Percentiles rank a stretch among this genome's conserved stretches.
phyloP scores from a whole-genome alignment of 2,797 vertebrate genomes.

The Diplodus puntazzo region DNA sequence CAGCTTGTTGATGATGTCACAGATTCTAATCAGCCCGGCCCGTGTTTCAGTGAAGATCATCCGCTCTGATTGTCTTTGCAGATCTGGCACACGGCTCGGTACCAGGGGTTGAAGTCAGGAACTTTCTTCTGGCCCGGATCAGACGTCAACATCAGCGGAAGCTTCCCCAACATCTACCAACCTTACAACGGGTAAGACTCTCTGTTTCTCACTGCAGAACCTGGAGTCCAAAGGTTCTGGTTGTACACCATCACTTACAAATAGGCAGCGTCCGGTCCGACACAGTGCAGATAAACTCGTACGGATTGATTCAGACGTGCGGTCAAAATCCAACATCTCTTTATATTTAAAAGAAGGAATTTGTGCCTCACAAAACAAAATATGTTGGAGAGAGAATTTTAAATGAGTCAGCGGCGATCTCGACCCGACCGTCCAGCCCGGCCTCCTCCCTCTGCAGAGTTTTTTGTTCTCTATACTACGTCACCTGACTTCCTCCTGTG shows the following conservation, averaged over 20 bases:
- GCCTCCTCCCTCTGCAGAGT: no score
- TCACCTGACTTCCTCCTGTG: no score
- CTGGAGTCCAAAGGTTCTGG: neutral
- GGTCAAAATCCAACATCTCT: no score
- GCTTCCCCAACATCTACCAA: slow-evolving; percentile 78
- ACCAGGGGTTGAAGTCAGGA: slow-evolving; percentile 83
- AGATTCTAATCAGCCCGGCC: neutral
- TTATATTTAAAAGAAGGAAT: no score
- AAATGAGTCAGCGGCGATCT: no score
- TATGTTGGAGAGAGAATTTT: no score
- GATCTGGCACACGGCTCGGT: slow-evolving; percentile 86
- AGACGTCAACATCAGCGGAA: slow-evolving; percentile 85
- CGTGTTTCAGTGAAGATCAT: neutral
- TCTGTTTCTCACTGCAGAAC: neutral
- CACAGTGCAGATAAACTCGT: neutral
- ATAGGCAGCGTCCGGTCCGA: neutral
- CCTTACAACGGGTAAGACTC: slow-evolving; percentile 77
- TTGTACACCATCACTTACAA: neutral
- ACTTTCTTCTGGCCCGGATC: slow-evolving; percentile 89
- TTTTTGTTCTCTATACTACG: no score
- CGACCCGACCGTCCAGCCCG: no score
- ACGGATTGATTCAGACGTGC: no score
- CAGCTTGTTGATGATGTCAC: no score
- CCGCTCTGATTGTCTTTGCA: slow-evolving; percentile 38
- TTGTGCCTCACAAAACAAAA: no score